Conservation (phyloP, 2,113 vertebrate genomes). For the Charadrius vociferus region DNA sequence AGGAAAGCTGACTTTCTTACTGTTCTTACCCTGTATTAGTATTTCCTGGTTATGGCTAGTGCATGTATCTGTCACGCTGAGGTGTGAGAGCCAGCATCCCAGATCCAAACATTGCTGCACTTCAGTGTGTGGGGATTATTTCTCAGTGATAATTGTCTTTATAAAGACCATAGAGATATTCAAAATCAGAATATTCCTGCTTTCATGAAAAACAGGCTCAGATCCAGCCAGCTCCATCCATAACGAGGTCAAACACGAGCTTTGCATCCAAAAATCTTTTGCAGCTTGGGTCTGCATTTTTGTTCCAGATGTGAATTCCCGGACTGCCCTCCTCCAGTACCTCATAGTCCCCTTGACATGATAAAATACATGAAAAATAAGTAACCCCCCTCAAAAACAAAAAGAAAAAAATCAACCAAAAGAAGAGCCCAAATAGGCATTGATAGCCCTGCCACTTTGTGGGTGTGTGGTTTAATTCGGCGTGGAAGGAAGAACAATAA, state of each 20-base stretch:
- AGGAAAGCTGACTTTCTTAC: background rate
- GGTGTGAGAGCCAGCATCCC: background rate
- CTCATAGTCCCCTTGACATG: background rate
- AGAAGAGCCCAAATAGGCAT: background rate
- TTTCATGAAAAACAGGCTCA: background rate
- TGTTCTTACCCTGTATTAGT: background rate
- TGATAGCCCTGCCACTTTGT: background rate
- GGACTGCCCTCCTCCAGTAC: background rate
- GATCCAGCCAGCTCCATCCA: background rate
- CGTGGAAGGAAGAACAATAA: background rate
- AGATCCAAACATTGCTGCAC: background rate
- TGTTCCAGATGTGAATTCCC: background rate
- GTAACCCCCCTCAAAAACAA: accelerated
- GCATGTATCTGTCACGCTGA: accelerated
- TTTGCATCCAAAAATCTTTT: background rate
- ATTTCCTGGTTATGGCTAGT: background rate
- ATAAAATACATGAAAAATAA: background rate
- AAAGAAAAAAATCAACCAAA: background rate
- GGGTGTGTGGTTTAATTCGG: background rate
- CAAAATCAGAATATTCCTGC: background rate
- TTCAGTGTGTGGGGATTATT: background rate
- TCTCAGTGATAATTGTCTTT: background rate
- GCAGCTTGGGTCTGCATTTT: background rate
- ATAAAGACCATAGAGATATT: background rate
- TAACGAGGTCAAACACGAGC: background rate